Evolutionary conservation across 2,888 invertebrate species (phyloP), one percentile per base, ranked within the genome.

Genomic region (Drosophila barbarae): DNA sequence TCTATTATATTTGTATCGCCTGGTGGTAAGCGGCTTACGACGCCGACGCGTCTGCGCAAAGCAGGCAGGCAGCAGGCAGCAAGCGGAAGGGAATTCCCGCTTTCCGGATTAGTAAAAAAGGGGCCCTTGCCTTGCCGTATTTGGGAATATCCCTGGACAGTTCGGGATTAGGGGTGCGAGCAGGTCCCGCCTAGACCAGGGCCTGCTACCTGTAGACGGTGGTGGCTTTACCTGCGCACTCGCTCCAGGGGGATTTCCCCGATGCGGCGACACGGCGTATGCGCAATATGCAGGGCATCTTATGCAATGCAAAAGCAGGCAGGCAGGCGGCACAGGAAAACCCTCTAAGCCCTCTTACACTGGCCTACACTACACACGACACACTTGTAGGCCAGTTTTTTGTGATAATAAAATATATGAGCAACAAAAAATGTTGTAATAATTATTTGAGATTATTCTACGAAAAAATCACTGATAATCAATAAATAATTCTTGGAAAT

Each of bases 51-150:
- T 77, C 76, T 77, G 51, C 59, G 28, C 51, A 41, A 36, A 12
- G 35, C 60, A 41, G 59, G 56, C 63, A 41, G 64, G 52, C 64
- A 47, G n/a, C 64, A 44, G 60, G 49, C 64, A 47, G 36, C 66
- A 42, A 73, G 47, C 82, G 76, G 76, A 72, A 78, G 86, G 85
- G 85, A 86, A 86, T 86, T 86, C 86, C 86, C 86, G 61, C 74
- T 81, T 85, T 76, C 79, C 82, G 79, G 78, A 81, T 84, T 76
- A 76, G 72, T 64, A 77, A 52, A 41, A 64, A 44, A 61, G 53
- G 38, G 47, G 35, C 44, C 28, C 7, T 26, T 5, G 26, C 23
- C 23, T 26, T 3, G n/a, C 23, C 28, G 12, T 18, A 10, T 38
- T 30, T 7, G 56, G 73, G 67, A 61, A 65, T 72, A 76, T 51